Conservation (phyloP, 1,140 invertebrate genomes). For the Aphelinus certus region DNA sequence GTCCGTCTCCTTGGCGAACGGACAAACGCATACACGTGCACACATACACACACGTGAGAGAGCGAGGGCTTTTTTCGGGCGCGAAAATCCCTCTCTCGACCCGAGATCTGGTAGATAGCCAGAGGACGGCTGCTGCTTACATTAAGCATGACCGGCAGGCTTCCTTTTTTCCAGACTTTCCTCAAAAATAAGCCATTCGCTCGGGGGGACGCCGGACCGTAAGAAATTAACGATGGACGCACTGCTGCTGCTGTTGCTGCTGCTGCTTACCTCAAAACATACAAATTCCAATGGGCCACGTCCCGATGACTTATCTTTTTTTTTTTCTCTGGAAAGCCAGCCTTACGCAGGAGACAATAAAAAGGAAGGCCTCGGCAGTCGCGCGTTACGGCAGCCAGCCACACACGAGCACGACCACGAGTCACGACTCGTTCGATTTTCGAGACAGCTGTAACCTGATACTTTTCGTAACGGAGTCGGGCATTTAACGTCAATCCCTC, state of each 20-base stretch:
- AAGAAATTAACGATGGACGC: constrained; percentile 29
- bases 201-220: not conserved
- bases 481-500: constrained; percentile 29
- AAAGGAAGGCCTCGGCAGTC: not conserved
- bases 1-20: constrained; percentile 50
- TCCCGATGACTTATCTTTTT: constrained; percentile 31
- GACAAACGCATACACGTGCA: constrained; percentile 36
- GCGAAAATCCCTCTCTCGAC: not conserved
- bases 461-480: constrained; percentile 33
- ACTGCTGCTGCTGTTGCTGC: not conserved
- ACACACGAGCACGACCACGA: constrained; percentile 8
- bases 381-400: not conserved
- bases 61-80: constrained; percentile 6
- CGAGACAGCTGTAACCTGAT: constrained; percentile 23
- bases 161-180: constrained; percentile 18
- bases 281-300: constrained; percentile 4
- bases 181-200: constrained; percentile 34
- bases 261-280: constrained; percentile 10
- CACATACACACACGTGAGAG: too few relatives aligned
- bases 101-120: too few relatives aligned
- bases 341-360: constrained; percentile 13
- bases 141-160: too few relatives aligned
- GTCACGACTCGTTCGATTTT: constrained; percentile 18
- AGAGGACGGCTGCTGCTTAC: too few relatives aligned
- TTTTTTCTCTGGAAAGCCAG: constrained; percentile 1